phyloP scores from a whole-genome alignment of 2,888 invertebrate species.

The Thera britannica region DNA sequence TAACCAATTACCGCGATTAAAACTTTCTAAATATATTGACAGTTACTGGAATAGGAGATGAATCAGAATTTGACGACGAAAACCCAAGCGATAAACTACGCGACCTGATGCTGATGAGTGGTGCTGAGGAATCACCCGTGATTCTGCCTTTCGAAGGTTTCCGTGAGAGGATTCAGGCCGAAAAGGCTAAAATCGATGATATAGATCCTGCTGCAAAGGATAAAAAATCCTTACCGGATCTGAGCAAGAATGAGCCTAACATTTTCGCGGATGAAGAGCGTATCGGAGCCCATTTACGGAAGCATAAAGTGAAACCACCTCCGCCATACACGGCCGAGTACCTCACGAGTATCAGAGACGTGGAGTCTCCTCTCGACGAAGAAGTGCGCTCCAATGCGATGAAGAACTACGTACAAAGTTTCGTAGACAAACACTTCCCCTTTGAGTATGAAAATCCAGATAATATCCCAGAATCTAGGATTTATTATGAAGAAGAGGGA shows the following conservation, averaged over 20 bases:
- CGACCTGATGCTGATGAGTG: slow-evolving; percentile 68
- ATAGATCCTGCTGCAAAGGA: slow-evolving; percentile 59
- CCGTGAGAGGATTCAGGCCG: slow-evolving; percentile 72
- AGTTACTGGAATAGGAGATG: slow-evolving; percentile 45
- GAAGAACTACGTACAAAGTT: slow-evolving; percentile 78
- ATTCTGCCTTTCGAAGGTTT: slow-evolving; percentile 76
- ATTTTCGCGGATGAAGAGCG: slow-evolving; percentile 78
- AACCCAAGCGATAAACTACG: slow-evolving; percentile 73
- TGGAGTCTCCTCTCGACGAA: slow-evolving; percentile 71
- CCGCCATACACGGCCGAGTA: slow-evolving; percentile 75
- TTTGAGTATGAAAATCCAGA: slow-evolving; percentile 78
- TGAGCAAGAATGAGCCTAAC: slow-evolving; percentile 59
- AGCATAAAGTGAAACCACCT: slow-evolving; percentile 67
- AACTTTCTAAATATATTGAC: slow-evolving; percentile 4
- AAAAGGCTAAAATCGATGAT: slow-evolving; percentile 54
- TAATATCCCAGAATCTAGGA: slow-evolving; percentile 82
- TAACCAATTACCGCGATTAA: not conserved
- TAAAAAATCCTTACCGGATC: slow-evolving; percentile 68
- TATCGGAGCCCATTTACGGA: slow-evolving; percentile 76
- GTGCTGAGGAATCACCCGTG: slow-evolving; percentile 66
- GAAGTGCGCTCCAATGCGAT: slow-evolving; percentile 74
- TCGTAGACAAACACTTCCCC: slow-evolving; percentile 76
- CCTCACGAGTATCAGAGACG: slow-evolving; percentile 64
- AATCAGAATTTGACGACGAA: slow-evolving; percentile 52
- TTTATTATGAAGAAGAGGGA: slow-evolving; percentile 84